Evolutionary conservation across 2,888 invertebrate genomes (phyloP).

Genomic region (Mantis religiosa): DNA sequence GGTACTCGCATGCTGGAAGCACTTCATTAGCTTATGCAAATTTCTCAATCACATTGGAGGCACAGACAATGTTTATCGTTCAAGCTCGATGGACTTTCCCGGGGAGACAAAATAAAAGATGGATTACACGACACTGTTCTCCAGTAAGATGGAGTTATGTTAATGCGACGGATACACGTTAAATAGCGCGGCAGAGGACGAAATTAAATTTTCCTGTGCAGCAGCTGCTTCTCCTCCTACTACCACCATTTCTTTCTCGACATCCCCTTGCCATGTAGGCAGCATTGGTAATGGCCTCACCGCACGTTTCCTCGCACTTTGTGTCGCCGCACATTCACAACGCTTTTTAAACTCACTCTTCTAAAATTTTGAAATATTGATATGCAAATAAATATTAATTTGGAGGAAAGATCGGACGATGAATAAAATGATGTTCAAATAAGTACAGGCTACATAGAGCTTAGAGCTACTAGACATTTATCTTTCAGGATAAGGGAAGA

Average conservation of each 20-base stretch:
- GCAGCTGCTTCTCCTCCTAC: background rate
- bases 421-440: too few species aligned
- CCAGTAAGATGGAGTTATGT: background rate
- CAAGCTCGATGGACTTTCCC: background rate
- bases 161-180: background rate
- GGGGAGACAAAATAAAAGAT: background rate
- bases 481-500: too few species aligned
- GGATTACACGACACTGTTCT: background rate
- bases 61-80: background rate
- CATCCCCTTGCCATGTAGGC: background rate
- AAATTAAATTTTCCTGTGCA: background rate
- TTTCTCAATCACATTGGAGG: background rate
- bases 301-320: too few species aligned
- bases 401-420: too few species aligned
- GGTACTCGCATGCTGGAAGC: too few species aligned
- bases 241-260: too few species aligned
- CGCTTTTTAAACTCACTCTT: too few species aligned
- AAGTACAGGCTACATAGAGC: too few species aligned
- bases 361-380: too few species aligned
- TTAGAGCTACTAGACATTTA: too few species aligned
- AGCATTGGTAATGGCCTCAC: background rate
- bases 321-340: too few species aligned
- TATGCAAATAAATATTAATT: too few species aligned
- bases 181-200: background rate
- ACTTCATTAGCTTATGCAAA: background rate